phyloP scores from a whole-genome alignment of 2,888 invertebrate genomes.

The Patella pellucida region DNA sequence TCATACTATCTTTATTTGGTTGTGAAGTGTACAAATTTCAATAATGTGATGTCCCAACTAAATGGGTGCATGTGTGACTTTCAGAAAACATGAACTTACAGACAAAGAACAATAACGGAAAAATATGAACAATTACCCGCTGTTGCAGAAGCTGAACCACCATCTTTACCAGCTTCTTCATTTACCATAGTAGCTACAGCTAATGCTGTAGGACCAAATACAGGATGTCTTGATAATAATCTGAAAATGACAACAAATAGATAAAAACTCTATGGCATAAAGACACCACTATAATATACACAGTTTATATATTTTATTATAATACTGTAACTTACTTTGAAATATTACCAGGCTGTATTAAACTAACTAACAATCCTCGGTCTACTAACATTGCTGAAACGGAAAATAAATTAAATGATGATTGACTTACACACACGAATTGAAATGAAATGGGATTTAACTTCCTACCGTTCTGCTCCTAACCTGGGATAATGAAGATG shows the following conservation, averaged over 20 bases:
- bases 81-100: too few species aligned
- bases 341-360: conserved; percentile 80
- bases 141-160: conserved; percentile 38
- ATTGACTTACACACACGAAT: too few species aligned
- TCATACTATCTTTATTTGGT: too few species aligned
- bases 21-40: too few species aligned
- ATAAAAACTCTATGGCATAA: background rate
- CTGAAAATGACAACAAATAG: conserved; percentile 63
- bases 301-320: background rate
- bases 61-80: too few species aligned
- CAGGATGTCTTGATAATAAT: conserved; percentile 80
- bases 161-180: conserved; percentile 60
- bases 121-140: background rate
- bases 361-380: conserved; percentile 81
- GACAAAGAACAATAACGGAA: too few species aligned
- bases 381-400: conserved; percentile 80
- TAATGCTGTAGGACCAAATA: conserved; percentile 79
- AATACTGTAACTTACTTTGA: conserved; percentile 70
- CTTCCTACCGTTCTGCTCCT: too few species aligned
- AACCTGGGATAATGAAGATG: too few species aligned
- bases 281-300: conserved; percentile 5
- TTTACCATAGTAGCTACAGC: conserved; percentile 77
- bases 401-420: conserved; percentile 1
- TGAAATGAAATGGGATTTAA: too few species aligned
- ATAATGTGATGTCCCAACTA: too few species aligned